Percentiles rank a stretch among this genome's conserved stretches.
phyloP scores from a whole-genome alignment of 2,797 vertebrate genomes.

The Agapornis canus region DNA sequence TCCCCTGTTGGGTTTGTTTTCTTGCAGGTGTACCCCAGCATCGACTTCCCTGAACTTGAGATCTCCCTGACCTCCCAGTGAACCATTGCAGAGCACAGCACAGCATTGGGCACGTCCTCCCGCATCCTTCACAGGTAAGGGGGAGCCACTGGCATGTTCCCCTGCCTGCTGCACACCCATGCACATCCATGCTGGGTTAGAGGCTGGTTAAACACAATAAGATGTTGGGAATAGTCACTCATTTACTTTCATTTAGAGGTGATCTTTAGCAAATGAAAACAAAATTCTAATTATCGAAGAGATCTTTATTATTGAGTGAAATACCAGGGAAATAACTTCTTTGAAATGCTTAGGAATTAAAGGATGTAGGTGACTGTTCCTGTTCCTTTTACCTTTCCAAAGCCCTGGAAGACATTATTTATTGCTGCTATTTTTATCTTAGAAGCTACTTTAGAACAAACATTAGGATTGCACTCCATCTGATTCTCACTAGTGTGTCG shows the following conservation, averaged over 20 bases:
- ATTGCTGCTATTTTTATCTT: neutral
- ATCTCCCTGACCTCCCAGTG: slow-evolving; percentile 74
- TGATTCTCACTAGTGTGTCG: neutral
- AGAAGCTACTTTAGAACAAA: neutral
- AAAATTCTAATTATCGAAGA: neutral
- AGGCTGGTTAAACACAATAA: accelerated
- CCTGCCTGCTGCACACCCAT: neutral
- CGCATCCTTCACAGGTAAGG: slow-evolving; percentile 82
- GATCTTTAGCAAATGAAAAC: neutral
- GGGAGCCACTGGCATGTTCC: neutral
- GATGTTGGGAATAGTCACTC: accelerated
- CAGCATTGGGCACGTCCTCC: slow-evolving; percentile 62
- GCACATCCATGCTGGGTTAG: neutral
- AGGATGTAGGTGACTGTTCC: neutral
- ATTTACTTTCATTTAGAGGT: neutral
- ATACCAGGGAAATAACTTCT: neutral
- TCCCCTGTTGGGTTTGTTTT: accelerated
- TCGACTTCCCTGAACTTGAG: slow-evolving; percentile 79
- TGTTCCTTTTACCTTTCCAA: neutral
- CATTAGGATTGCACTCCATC: neutral
- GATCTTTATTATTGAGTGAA: neutral
- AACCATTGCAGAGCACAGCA: slow-evolving; percentile 74
- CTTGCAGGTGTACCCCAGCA: slow-evolving; percentile 82
- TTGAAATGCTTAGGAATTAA: neutral
- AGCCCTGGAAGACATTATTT: neutral